Evolutionary conservation across 2,888 invertebrate genomes (phyloP), one percentile per base, ranked within the genome.

Genomic region (Phaedon cochleariae): DNA sequence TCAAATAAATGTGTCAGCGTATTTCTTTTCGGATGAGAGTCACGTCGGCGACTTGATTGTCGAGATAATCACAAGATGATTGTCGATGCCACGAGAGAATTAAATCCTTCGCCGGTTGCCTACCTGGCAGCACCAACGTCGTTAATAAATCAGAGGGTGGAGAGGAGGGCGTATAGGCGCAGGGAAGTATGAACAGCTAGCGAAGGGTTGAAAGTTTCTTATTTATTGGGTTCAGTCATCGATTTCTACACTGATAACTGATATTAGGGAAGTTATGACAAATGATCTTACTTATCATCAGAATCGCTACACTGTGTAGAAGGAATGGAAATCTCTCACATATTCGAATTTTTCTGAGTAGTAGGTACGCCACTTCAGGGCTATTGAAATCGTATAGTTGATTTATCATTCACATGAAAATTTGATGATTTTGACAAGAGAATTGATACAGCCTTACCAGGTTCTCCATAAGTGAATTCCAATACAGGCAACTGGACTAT

Each of bases 21-120:
- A 37, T 64, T 64, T 64, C 54, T 64, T 59, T 64, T 46, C 15
- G 53, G 37, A 64, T 55, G 37, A 18, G 22, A 49, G 55, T 60
- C 64, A 64, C 64, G 64, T 60, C 37, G 41, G 21, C 17, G 59
- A 64, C 64, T 60, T 59, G 59, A 64, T 64, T 64, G 59, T 49
- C 41, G 26, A 59, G 64, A 64, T 64, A 64, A 64, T 64, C 54
- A 54, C 64, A 60, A 59, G 59, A 54, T 64, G 64, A 64, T 64
- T 54, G 59, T 59, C 54, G 64, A 64, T 59, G 37, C 54, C 49
- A 22, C 57, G 46, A 41, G 57, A 41, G 57, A 57, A 57, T 57
- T 21, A 45, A 17, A 18, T 45, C 45, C 10, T 45, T 22, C 37
- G 26, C 26, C 45, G 41, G 57, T 46, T 21, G 57, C 57, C 57